Evolutionary conservation across 1,140 invertebrate species (phyloP), one percentile per base, ranked within the genome.

Genomic region (Gryllus bimaculatus): DNA sequence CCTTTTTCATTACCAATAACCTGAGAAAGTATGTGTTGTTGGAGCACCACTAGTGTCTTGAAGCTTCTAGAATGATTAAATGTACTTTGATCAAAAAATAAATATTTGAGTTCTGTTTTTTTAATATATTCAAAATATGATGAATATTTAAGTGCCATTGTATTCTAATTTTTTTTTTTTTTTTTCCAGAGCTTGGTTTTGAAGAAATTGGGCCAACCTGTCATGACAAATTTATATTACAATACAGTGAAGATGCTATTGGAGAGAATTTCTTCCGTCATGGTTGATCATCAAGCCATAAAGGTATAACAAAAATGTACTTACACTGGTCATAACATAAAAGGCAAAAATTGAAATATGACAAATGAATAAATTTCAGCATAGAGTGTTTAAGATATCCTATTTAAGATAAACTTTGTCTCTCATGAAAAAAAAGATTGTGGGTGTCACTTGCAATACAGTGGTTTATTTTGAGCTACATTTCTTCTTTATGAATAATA

Each of bases 191-290:
- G 92, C 83, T 89, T 90, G 81, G 92, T 98, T n/a, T 87, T 99
- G 10, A 97, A 97, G 85, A 97, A 97, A 85, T 88, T 98, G 0
- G 97, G 97, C 7, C 92, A 95, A 82, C 95, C 96, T 1, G 92
- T 97, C 0, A 96, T 97, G 91, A 96, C 95, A 1, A 98, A 98
- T 88, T 85, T 96, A 48, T 96, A 98, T 84, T 98, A 98, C 85
- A 97, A 96, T 83, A 97, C 95, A 2, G 94, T 98, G 21, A 98
- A 98, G 88, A 95, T 96, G 90, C 85, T 99, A 15, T 87, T 99
- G 48, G 96, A 99, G 86, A 88, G 97, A 81, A 93, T 97, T 15
- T 97, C 96, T 73, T 97, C 96, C 0, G 95, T 99, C 6, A 96
- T 98, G 93, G 94, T 99, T 20, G 97, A 99, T 84, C 92, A 93